These are phyloP conservation scores for Nemapogon koenigi DNA, from an alignment of 2,888 invertebrate genomes.

Conservation along the genomic window DNA sequence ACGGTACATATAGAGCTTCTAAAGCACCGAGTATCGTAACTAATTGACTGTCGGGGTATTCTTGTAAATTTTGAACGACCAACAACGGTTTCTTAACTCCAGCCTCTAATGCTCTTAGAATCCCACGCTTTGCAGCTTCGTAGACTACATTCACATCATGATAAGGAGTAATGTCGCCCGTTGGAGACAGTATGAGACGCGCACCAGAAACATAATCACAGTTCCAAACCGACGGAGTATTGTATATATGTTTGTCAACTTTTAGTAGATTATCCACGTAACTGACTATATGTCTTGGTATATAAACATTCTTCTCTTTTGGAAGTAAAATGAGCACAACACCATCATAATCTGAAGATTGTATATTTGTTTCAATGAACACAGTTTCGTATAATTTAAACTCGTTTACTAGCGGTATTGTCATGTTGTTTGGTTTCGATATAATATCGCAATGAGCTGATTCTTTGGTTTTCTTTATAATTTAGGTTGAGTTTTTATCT, in stretches of 20 bases:
- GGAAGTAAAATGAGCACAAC: slow-evolving; percentile 67
- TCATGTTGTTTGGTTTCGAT: slow-evolving; percentile 11
- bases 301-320: slow-evolving; percentile 41
- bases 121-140: slow-evolving; percentile 79
- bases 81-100: slow-evolving; percentile 83
- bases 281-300: slow-evolving; percentile 45
- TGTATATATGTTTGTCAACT: slow-evolving; percentile 41
- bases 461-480: no score
- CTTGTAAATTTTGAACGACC: slow-evolving; percentile 69
- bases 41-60: slow-evolving; percentile 77
- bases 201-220: slow-evolving; percentile 68
- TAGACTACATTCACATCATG: slow-evolving; percentile 46
- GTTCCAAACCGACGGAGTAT: slow-evolving; percentile 66
- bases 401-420: slow-evolving; percentile 1
- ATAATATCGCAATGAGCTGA: no score
- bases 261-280: slow-evolving; percentile 33
- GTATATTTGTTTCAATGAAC: slow-evolving; percentile 48
- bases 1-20: slow-evolving; percentile 85
- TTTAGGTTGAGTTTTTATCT: no score
- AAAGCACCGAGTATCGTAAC: slow-evolving; percentile 86
- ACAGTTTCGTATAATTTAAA: slow-evolving; percentile 46
- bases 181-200: slow-evolving; percentile 75
- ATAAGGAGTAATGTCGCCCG: slow-evolving; percentile 74
- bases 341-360: slow-evolving; percentile 66
- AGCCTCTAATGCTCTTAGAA: slow-evolving; percentile 81